Percentiles rank a stretch among this genome's conserved stretches.
Evolutionary conservation across 2,888 invertebrate species (phyloP).

Genomic region (Agapostemon virescens): DNA sequence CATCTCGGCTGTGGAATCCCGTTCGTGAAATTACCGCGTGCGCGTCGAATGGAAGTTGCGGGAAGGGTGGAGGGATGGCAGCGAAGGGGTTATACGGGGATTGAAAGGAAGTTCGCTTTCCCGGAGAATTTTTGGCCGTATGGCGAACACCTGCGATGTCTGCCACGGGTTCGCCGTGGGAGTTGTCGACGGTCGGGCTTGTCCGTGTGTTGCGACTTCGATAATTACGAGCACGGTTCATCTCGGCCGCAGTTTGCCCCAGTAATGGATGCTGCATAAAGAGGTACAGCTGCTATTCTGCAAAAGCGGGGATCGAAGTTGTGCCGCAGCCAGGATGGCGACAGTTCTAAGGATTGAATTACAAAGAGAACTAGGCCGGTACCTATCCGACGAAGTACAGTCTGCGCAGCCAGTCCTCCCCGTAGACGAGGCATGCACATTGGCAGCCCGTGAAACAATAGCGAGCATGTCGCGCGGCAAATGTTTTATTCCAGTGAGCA

Average conservation of each 20-base stretch:
- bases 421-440: constrained; percentile 43
- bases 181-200: constrained; percentile 1
- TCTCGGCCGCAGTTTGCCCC: constrained; percentile 55
- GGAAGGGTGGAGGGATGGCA: background rate
- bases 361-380: constrained; percentile 62
- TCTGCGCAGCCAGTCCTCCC: background rate
- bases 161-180: background rate
- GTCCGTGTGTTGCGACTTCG: constrained; percentile 42
- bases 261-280: constrained; percentile 62
- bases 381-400: constrained; percentile 48
- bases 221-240: constrained; percentile 60
- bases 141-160: constrained; percentile 33
- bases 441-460: constrained; percentile 50
- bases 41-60: background rate
- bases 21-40: background rate
- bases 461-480: constrained; percentile 45
- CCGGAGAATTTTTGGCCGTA: constrained; percentile 36
- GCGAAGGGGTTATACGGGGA: background rate
- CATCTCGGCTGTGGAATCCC: background rate
- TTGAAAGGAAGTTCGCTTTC: background rate
- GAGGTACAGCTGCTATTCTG: constrained; percentile 45
- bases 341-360: constrained; percentile 60
- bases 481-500: constrained; percentile 56
- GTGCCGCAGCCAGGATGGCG: constrained; percentile 41
- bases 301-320: constrained; percentile 56